Evolutionary conservation across 2,113 vertebrate genomes (phyloP).

Genomic region (Osmerus eperlanus): DNA sequence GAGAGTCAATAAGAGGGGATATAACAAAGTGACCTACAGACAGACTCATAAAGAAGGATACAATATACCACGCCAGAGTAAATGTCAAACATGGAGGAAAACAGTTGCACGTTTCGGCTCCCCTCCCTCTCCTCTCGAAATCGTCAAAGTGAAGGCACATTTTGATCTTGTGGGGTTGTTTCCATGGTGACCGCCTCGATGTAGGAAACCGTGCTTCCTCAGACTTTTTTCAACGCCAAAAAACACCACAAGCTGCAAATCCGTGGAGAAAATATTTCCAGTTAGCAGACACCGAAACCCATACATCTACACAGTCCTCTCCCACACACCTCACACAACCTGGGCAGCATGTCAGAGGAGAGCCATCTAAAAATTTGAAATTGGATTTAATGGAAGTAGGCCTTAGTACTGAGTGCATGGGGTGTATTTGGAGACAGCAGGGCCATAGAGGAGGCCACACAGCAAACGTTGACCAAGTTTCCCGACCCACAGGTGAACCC

Average conservation of each 20-base stretch:
- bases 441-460: too few species aligned
- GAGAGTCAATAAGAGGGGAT: too few species aligned
- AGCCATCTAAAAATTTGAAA: background rate
- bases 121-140: constrained; percentile 1
- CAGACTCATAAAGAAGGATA: too few species aligned
- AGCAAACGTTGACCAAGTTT: too few species aligned
- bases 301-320: background rate
- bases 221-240: background rate
- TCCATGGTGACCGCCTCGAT: constrained; percentile 52
- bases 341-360: too few species aligned
- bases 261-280: background rate
- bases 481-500: too few species aligned
- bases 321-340: background rate
- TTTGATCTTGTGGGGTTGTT: constrained; percentile 50
- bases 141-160: constrained; percentile 28
- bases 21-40: too few species aligned
- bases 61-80: too few species aligned
- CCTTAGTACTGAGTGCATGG: too few species aligned
- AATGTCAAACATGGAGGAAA: too few species aligned
- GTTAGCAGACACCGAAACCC: background rate
- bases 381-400: constrained; percentile 1
- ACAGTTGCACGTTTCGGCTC: too few species aligned
- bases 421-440: too few species aligned
- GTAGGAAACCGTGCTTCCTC: constrained; percentile 29
- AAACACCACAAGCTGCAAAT: background rate